Evolutionary conservation across 1,140 invertebrate genomes (phyloP).

Genomic region (Neodiprion pinetum): DNA sequence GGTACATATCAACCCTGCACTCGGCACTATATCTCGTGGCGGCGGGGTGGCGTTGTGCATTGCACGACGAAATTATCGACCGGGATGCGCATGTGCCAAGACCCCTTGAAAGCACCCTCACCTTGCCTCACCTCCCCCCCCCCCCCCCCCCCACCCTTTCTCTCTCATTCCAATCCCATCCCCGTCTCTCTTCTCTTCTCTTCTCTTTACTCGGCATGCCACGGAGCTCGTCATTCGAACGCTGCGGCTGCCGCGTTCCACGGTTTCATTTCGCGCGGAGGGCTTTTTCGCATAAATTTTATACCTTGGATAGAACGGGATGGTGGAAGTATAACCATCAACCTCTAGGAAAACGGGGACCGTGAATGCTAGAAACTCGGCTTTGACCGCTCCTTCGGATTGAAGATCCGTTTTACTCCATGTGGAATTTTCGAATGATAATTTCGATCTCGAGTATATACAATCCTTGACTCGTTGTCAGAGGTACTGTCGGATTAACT

Average conservation of each 20-base stretch:
- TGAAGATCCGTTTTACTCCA: no score
- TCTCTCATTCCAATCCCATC: neutral
- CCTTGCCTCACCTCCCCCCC: neutral
- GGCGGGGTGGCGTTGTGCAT: neutral
- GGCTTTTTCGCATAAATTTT: no score
- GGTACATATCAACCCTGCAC: neutral
- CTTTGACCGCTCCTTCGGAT: no score
- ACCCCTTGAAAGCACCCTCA: neutral
- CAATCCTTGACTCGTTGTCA: no score
- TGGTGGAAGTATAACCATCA: no score
- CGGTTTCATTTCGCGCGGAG: neutral
- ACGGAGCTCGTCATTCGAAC: neutral
- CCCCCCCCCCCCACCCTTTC: no score
- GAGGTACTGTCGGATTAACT: no score
- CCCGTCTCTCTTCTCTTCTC: neutral
- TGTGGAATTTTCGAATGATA: no score
- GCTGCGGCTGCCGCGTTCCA: neutral
- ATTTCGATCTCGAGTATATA: no score
- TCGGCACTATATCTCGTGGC: neutral
- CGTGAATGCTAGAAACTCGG: no score
- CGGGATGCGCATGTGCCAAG: constrained; percentile 6
- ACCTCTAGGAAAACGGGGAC: no score
- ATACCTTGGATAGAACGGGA: no score
- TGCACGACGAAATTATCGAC: neutral
- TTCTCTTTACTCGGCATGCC: neutral